A percentile compares a stretch with the other conserved stretches of the same genome.
phyloP scores from a whole-genome alignment of 1,140 invertebrate species.

The Lepeophtheirus salmonis region DNA sequence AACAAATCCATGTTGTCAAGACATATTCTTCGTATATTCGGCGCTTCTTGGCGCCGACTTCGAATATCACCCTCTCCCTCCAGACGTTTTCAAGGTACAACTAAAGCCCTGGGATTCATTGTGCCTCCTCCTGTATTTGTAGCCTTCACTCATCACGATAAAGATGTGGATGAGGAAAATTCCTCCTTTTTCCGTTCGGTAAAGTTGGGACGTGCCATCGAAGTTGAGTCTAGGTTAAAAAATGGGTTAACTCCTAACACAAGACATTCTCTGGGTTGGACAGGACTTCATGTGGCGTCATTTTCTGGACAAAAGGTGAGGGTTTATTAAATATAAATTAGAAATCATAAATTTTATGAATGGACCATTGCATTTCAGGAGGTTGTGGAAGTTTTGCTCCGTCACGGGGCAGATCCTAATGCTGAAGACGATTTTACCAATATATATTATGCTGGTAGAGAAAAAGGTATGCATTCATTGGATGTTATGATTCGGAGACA shows the following conservation, averaged over 20 bases:
- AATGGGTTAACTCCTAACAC: background rate
- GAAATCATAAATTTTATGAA: no score
- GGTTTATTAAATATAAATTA: background rate
- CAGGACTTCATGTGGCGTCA: background rate
- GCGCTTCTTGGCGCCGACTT: no score
- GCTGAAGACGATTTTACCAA: slow-evolving; percentile 56
- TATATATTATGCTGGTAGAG: slow-evolving; percentile 39
- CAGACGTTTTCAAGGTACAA: no score
- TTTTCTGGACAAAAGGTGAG: background rate
- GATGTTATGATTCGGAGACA: slow-evolving; percentile 46
- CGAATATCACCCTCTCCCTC: no score
- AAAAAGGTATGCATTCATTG: slow-evolving; percentile 25
- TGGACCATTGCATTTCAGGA: no score
- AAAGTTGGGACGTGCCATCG: background rate
- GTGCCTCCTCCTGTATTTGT: background rate
- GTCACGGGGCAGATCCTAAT: slow-evolving; percentile 57
- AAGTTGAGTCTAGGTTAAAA: background rate
- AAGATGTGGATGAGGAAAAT: background rate
- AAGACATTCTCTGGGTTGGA: background rate
- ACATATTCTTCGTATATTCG: no score
- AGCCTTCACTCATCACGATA: background rate
- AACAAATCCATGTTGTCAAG: no score
- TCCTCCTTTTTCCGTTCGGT: background rate
- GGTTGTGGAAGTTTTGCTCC: slow-evolving; percentile 44
- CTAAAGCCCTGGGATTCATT: no score